Evolutionary conservation across 2,888 invertebrate genomes (phyloP), one percentile per base, ranked within the genome.

Genomic region (Parnassius orleans): DNA sequence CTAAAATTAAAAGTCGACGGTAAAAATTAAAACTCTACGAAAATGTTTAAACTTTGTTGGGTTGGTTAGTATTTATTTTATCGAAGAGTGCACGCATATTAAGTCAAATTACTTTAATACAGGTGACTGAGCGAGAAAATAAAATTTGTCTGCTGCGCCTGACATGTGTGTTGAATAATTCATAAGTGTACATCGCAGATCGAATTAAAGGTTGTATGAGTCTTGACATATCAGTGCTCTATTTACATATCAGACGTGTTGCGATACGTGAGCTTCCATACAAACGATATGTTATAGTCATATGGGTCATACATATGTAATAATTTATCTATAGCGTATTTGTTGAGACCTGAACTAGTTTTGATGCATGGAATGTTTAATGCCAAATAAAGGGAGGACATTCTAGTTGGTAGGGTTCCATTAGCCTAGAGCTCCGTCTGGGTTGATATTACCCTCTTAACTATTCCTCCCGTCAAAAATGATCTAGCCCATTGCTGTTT

Each of bases 211-310:
- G 75, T 75, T 77, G 77, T 77, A 76, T 76, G 70, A 66, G 73
- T 72, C 72, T 76, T 74, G 73, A 80, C 72, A 71, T 80, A 81
- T 81, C 79, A 69, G 53, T 77, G 77, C 69, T 76, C 77, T 77
- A 86, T 87, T 84, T 84, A 79, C 86, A 86, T 89, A 80, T 83
- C 78, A 79, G 74, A 73, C 76, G 69, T 76, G 78, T 78, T 77
- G 66, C 68, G 69, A 66, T 63, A 60, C 54, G 54, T 44, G 60
- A 11, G 53, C 57, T 15, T 42, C 41, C 50, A 14, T 50, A 50
- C 14, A 14, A 50, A 50, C 50, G 14, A 57, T 14, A n/a, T 12
- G 14, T 48, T 48, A 9, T 9, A 14, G 14, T 9, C 48, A 53
- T 58, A 53, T 57, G 12, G 52, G 58, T 58, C 58, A 58, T 57